phyloP scores from a whole-genome alignment of 1,140 invertebrate genomes.

The Ectropis grisescens region DNA sequence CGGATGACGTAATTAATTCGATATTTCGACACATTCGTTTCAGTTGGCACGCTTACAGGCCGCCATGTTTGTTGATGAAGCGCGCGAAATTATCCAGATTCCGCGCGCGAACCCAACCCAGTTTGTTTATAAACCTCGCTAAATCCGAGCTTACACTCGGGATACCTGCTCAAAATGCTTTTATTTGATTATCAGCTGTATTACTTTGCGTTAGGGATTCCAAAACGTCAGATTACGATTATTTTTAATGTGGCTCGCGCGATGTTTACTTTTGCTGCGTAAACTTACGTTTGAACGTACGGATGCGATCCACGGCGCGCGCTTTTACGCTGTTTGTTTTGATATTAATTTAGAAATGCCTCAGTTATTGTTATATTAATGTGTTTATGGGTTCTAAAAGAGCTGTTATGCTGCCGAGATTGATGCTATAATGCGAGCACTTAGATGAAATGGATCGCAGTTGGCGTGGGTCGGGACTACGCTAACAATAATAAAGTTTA shows the following conservation, averaged over 20 bases:
- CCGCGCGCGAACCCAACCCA: conserved; percentile 25
- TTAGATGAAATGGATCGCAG: too few species aligned
- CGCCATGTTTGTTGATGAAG: conserved; percentile 45
- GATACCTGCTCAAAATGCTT: too few species aligned
- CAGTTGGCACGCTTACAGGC: conserved; percentile 10
- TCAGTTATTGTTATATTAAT: conserved; percentile 17
- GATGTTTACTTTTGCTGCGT: conserved; percentile 16
- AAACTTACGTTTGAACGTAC: too few species aligned
- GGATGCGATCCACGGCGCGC: conserved; percentile 10
- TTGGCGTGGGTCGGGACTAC: too few species aligned
- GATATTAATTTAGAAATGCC: conserved; percentile 18
- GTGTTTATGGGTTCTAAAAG: conserved; percentile 9
- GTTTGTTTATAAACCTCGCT: conserved; percentile 40
- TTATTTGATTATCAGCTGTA: conserved; percentile 19
- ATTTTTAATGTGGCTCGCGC: background rate
- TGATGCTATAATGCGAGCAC: too few species aligned
- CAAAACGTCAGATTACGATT: too few species aligned
- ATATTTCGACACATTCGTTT: conserved; percentile 34
- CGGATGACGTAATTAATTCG: conserved; percentile 31
- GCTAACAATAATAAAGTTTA: too few species aligned
- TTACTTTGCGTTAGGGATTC: conserved; percentile 16
- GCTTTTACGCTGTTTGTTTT: conserved; percentile 17
- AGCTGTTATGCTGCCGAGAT: too few species aligned
- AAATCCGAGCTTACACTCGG: conserved; percentile 28
- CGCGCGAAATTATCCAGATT: conserved; percentile 57